Evolutionary conservation across 2,113 vertebrate species (phyloP), one percentile per base, ranked within the genome.

Genomic region (Maccullochella peelii): DNA sequence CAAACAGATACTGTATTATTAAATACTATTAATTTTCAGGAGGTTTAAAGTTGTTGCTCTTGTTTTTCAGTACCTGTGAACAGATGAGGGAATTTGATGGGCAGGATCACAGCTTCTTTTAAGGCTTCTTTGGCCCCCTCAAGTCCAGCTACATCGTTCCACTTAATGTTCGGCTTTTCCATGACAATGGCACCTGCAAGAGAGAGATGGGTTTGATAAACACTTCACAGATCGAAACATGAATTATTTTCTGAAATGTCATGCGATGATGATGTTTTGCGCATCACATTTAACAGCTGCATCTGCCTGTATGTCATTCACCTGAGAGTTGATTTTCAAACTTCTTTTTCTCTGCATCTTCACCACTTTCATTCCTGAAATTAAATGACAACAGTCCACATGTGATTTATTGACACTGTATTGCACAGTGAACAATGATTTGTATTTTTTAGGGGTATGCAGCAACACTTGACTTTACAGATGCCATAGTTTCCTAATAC

Each of bases 11-110:
- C 18, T 93, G 95, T 38, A 2, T 79, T 8, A 58, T 73, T 96
- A 96, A 89, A 97, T 95, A 67, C 95, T 95, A 87, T 95, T 96
- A 63, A 96, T 96, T 16, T 68, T 75, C 18, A 40, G 30, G 18
- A 57, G 18, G 44, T 23, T 71, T 61, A 27, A 36, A 55, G n/a
- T 6, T 27, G 52, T 2, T 4, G 15, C 12, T 23, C 9, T 73
- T 38, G 27, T 42, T 79, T 33, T n/a, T 44, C 33, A 16, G 7
- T 59, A 93, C 98, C 98, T 59, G 97, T 97, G 89, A 99, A 99
- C 50, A 99, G 94, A 84, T 99, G 98, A 1, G 98, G 98, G 89
- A 99, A 99, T 79, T 98, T 99, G 86, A 99, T 99, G 70, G 98
- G 98, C 86, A 99, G 92, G 89, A 99, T 99, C 40, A 99, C 98